These are phyloP conservation scores for Chymomyza costata DNA, from an alignment of 1,140 invertebrate species.

Conservation along the genomic window DNA sequence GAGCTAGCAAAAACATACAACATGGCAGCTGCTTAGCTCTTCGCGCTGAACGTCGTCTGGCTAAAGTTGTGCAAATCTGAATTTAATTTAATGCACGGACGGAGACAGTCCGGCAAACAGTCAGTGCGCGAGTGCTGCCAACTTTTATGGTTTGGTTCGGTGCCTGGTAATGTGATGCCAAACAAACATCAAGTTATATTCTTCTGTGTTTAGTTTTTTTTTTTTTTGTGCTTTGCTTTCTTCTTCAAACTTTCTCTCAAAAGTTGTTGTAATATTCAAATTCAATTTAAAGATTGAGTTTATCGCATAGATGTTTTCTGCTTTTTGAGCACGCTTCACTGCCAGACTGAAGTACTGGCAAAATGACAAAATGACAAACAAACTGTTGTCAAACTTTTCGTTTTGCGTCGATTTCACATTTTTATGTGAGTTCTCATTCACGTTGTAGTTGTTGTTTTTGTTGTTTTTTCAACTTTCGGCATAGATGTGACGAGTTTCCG, in stretches of 20 bases:
- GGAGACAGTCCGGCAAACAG: conserved; percentile 27
- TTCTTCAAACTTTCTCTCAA: neutral
- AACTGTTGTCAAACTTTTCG: conserved; percentile 23
- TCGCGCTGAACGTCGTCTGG: conserved; percentile 46
- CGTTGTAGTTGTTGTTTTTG: neutral
- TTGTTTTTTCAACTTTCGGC: too few species aligned
- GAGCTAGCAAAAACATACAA: neutral
- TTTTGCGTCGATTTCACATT: conserved; percentile 26
- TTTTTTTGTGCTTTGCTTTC: too few species aligned
- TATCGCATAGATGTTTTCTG: conserved; percentile 60
- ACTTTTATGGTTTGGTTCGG: conserved; percentile 6
- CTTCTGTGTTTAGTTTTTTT: too few species aligned
- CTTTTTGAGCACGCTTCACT: conserved; percentile 47
- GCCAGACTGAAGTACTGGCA: neutral
- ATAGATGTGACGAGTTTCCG: neutral
- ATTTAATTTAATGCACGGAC: conserved; percentile 73
- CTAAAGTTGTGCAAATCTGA: conserved; percentile 60
- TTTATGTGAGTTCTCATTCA: conserved; percentile 4
- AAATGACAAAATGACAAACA: conserved; percentile 19
- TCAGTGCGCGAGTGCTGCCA: conserved; percentile 3
- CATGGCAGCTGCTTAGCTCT: conserved; percentile 6
- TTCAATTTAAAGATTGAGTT: conserved; percentile 71
- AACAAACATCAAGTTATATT: conserved; percentile 59
- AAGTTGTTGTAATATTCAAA: conserved; percentile 57
- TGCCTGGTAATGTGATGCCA: conserved; percentile 62